Evolutionary conservation across 2,113 vertebrate genomes (phyloP).

Genomic region (Poecile atricapillus): DNA sequence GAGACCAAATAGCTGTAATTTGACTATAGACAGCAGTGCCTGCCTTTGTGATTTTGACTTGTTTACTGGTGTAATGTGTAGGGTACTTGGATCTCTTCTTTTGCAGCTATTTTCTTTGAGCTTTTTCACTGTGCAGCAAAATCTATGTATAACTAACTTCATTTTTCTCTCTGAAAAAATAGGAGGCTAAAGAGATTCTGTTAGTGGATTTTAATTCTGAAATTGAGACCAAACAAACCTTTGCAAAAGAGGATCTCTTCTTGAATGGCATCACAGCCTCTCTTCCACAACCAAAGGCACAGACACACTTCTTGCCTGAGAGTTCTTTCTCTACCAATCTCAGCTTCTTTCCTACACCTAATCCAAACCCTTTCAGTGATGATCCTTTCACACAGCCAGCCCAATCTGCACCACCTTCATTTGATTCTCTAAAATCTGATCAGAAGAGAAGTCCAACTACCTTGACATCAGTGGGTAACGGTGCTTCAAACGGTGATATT

Average conservation of each 20-base stretch:
- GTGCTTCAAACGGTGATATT: constrained; percentile 71
- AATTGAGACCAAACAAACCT: constrained; percentile 91
- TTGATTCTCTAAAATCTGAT: constrained; percentile 70
- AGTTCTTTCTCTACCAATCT: constrained; percentile 80
- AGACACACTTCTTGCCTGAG: constrained; percentile 75
- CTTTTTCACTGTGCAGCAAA: not conserved
- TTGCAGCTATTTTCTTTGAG: not conserved
- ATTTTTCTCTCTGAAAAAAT: constrained; percentile 78
- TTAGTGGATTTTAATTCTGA: constrained; percentile 96
- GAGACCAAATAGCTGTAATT: not conserved
- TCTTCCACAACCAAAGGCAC: constrained; percentile 76
- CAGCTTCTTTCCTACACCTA: constrained; percentile 89
- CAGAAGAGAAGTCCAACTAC: constrained; percentile 64
- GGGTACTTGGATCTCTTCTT: not conserved
- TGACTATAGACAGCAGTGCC: not conserved
- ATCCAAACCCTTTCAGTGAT: constrained; percentile 89
- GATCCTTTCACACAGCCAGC: constrained; percentile 82
- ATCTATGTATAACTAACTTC: constrained; percentile 52
- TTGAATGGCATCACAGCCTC: constrained; percentile 75
- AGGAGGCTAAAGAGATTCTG: constrained; percentile 91
- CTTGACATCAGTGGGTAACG: constrained; percentile 64
- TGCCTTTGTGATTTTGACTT: not conserved
- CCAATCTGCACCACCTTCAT: constrained; percentile 65
- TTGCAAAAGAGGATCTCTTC: constrained; percentile 85
- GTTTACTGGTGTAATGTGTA: not conserved